Conservation (phyloP, 2,888 invertebrate genomes). For the Acanthosepion esculentum region DNA sequence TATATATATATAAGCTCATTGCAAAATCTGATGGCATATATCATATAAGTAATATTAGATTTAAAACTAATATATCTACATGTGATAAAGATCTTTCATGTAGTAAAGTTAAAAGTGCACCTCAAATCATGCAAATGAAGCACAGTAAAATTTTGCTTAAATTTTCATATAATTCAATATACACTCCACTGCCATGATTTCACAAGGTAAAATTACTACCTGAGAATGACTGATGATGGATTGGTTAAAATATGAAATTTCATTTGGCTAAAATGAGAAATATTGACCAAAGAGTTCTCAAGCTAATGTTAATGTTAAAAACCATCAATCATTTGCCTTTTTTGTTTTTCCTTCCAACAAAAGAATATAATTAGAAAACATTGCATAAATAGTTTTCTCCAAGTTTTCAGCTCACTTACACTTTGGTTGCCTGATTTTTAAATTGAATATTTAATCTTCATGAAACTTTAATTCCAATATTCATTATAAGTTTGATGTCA, state of each 20-base stretch:
- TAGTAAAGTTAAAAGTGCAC: neutral
- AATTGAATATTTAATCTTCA: neutral
- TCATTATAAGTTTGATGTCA: neutral
- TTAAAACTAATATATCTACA: neutral
- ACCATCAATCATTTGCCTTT: neutral
- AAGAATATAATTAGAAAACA: neutral
- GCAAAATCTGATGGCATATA: neutral
- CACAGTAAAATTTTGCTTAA: neutral
- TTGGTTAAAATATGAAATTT: conserved; percentile 23
- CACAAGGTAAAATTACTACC: conserved; percentile 20
- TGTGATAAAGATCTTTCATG: neutral
- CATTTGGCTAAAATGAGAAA: conserved; percentile 21
- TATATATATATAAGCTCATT: neutral
- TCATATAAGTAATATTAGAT: neutral
- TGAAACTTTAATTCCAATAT: neutral
- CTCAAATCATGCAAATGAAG: neutral
- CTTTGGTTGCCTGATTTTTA: neutral
- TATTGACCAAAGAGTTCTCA: neutral
- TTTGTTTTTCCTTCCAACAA: conserved; percentile 16
- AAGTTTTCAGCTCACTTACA: conserved; percentile 21
- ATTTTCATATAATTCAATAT: neutral
- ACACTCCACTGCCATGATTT: neutral
- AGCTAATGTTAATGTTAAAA: neutral
- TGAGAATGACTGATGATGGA: neutral
- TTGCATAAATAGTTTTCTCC: conserved; percentile 9